Evolutionary conservation across 2,888 invertebrate species (phyloP), one percentile per base, ranked within the genome.

Genomic region (Eupithecia centaureata): DNA sequence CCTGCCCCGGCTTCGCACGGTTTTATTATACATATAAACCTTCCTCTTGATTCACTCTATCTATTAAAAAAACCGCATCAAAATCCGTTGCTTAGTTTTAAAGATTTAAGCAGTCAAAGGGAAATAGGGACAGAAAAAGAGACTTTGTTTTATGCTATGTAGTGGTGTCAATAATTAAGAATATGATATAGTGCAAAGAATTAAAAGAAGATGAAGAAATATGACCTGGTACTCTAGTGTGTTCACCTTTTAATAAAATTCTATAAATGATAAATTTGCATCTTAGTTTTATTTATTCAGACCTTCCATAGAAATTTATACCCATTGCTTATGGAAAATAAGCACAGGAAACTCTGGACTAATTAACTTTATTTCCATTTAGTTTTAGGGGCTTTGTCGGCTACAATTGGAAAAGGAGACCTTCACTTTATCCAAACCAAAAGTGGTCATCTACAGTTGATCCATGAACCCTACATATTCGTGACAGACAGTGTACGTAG

Each of bases 401-500:
- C 80, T 76, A 82, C 83, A 72, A 83, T 85, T 70, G 77, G 80
- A 60, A 92, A 92, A 73, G 86, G 89, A 38, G 93, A 93, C 71
- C 82, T 93, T 15, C 92, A 93, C 81, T 93, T 93, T 78, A 92
- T 93, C 71, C 92, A 92, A 74, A 93, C 93, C 35, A 92, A 92
- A 86, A 92, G 93, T 76, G 93, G 93, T 10, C 93, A 92, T 70
- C 83, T 93, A 2, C 93, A 93, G 72, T 79, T 93, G 74, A 93
- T 93, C 68, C 87, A 93, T 72, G 93, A 93, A 76, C 90, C 92
- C 0, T 93, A 92, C 71, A 93, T 93, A 71, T 93, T 92, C 77
- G 93, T 93, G 73, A 92, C 93, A 61, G 93, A 93, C 81, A 91
- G 93, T 81, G 92, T 93, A 61, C 86, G 93, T 10, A 92, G 93